Conservation (phyloP, 2,113 vertebrate genomes). For the Apteryx mantelli region DNA sequence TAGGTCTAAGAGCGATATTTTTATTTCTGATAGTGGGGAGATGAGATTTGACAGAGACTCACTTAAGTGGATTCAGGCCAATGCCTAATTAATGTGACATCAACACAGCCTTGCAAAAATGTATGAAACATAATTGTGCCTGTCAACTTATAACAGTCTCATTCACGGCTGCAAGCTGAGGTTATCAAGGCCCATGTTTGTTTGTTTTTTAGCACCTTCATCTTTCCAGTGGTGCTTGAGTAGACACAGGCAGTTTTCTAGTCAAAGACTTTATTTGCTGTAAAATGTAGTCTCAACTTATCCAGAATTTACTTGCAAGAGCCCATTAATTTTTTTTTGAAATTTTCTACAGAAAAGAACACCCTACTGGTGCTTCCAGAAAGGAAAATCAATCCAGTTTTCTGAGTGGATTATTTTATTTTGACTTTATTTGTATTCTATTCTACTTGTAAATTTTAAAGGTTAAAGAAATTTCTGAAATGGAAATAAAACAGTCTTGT, state of each 20-base stretch:
- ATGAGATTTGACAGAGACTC: not conserved
- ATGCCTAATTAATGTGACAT: conserved; percentile 42
- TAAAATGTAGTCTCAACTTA: not conserved
- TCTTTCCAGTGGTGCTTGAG: not conserved
- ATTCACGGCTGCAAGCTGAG: not conserved
- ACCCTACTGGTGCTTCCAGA: not conserved
- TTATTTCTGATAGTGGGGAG: not conserved
- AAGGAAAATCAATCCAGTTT: not conserved
- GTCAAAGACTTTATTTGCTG: not conserved
- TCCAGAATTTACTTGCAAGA: not conserved
- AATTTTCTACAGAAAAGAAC: not conserved
- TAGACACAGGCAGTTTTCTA: not conserved
- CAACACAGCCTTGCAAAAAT: conserved; percentile 1
- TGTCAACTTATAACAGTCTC: not conserved
- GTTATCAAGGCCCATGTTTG: not conserved
- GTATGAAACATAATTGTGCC: conserved; percentile 8
- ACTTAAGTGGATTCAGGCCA: not conserved
- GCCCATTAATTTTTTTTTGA: not conserved
- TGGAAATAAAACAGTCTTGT: not conserved
- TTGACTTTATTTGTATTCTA: not conserved
- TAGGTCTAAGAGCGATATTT: not conserved
- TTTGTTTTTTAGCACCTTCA: not conserved
- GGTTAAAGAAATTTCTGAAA: not conserved
- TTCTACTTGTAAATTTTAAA: not conserved
- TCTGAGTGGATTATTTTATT: not conserved